Base-by-base conservation (phyloP, 2,888 invertebrate species). In the Mythimna impura region DNA sequence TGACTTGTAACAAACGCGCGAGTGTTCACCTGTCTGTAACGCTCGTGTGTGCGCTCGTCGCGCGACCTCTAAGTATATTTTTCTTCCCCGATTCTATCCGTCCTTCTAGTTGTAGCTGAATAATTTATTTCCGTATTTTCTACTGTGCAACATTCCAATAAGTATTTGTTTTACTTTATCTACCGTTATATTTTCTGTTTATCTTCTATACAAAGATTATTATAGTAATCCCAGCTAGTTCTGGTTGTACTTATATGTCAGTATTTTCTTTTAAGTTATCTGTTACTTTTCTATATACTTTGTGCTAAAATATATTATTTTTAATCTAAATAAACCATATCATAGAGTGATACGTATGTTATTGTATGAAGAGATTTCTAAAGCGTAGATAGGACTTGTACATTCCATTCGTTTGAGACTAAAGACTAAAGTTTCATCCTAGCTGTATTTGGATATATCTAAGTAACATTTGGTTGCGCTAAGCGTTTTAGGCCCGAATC, bases 291-390 rank as follows among this genome's bases (percentile, higher is more conserved):
- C 78, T 82, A 77, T 86, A 81, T 84, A 83, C 86, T 81, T 82
- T 81, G 71, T 79, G 64, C 71, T 79, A 68, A 75, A 83, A 67
- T 80, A 83, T 83, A 80, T 88, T 81, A 80, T 86, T 84, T 84
- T 75, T 60, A 85, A 87, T 85, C 81, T 88, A 89, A 91, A 89
- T 88, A 73, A 87, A 91, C 86, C 94, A 94, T 94, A 94, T 94
- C 94, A 93, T 89, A 85, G 88, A 89, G 90, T 91, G 91, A 92
- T 92, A 90, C 88, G 87, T 88, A 87, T 87, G 87, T 89, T 89
- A 86, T 85, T 86, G 74, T 85, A 81, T 83, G 82, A 84, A 85
- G 83, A 88, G 86, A 87, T 87, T 81, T 88, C 84, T 86, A 86
- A 84, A 81, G 78, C 67, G 82, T 85, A 87, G 86, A 81, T 88